A percentile compares a stretch with the other conserved stretches of the same genome.
These are phyloP conservation scores for Gallinago jamesoni DNA, from an alignment of 2,113 vertebrate genomes.

Conservation along the genomic window DNA sequence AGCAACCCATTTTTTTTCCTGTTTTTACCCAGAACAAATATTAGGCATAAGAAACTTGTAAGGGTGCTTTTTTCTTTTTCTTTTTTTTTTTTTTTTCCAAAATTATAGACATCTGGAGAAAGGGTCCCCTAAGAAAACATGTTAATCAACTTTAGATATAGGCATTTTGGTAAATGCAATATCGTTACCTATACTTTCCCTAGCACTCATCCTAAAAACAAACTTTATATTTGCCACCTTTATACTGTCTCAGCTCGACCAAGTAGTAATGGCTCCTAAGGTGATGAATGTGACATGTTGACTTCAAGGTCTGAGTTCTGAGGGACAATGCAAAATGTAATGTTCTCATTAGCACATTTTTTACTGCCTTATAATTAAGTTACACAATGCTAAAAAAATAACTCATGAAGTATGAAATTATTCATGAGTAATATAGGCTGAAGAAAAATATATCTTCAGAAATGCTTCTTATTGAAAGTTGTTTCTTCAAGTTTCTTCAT, in stretches of 20 bases:
- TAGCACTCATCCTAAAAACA: background rate
- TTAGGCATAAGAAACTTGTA: background rate
- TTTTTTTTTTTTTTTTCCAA: rapidly evolving
- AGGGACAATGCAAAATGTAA: background rate
- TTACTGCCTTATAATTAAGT: background rate
- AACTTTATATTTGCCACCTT: background rate
- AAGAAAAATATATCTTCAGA: background rate
- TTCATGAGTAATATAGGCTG: background rate
- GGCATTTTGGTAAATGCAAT: background rate
- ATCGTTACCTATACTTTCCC: background rate
- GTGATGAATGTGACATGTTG: background rate
- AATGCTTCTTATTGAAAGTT: background rate
- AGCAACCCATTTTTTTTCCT: background rate
- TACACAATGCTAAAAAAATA: background rate
- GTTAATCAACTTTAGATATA: background rate
- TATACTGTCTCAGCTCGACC: background rate
- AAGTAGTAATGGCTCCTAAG: background rate
- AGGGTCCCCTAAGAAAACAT: background rate
- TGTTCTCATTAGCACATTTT: background rate
- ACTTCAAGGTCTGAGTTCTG: background rate
- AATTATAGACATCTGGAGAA: background rate
- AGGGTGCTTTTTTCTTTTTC: rapidly evolving
- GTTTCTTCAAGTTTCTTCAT: background rate
- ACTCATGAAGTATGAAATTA: background rate
- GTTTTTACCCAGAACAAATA: background rate